These are phyloP conservation scores for Mesochorus sp. DNA, from an alignment of 2,888 invertebrate species.

Conservation along the genomic window DNA sequence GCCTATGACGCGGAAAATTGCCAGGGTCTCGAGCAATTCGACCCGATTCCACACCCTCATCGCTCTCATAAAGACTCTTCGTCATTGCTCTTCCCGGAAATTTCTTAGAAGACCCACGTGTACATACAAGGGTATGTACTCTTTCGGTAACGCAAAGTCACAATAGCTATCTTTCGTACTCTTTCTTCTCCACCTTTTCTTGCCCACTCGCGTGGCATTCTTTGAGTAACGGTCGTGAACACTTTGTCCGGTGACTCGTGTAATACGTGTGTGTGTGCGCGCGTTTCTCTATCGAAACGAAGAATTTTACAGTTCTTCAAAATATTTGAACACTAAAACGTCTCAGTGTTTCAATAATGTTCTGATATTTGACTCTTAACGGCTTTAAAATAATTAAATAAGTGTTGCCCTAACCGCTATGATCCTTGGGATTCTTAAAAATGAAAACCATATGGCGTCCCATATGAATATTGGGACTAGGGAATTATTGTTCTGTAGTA, in stretches of 20 bases:
- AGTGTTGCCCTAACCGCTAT: no score
- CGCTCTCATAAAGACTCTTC: conserved; percentile 51
- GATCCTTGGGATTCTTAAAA: no score
- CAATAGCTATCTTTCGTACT: neutral
- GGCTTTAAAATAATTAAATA: no score
- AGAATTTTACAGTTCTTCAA: neutral
- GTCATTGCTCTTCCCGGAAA: conserved; percentile 44
- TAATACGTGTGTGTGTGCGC: no score
- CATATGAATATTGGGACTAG: no score
- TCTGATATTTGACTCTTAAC: no score
- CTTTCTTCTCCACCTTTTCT: neutral
- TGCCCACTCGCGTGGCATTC: conserved; percentile 3
- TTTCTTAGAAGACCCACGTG: conserved; percentile 22
- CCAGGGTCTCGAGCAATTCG: conserved; percentile 49
- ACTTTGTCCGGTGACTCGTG: neutral
- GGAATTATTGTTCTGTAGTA: no score
- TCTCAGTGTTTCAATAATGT: no score
- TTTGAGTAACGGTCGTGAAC: conserved; percentile 5
- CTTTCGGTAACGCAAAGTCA: conserved; percentile 1
- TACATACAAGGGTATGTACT: neutral
- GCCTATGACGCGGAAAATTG: conserved; percentile 69
- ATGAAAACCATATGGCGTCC: no score
- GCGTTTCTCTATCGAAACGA: neutral
- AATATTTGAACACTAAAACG: no score
- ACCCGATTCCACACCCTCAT: conserved; percentile 57